Percentiles rank a stretch among this genome's conserved stretches.
Conservation (phyloP, 2,888 invertebrate genomes). For the Malthinus flaveolus region DNA sequence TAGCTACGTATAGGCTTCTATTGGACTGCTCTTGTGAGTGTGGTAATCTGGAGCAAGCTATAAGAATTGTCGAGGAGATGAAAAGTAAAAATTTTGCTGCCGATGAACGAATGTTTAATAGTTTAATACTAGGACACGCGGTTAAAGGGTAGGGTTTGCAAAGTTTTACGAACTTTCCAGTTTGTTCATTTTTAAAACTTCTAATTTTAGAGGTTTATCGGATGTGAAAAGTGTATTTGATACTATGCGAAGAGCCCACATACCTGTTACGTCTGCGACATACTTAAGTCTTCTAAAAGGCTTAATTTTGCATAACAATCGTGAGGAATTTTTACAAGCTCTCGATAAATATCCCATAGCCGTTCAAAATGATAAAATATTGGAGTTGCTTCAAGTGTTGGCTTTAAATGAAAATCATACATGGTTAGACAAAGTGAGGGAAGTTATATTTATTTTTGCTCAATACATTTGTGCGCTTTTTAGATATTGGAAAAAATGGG, state of each 20-base stretch:
- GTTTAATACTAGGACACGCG: conserved; percentile 64
- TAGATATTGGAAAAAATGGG: conserved; percentile 29
- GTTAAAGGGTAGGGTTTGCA: conserved; percentile 54
- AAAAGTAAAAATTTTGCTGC: conserved; percentile 58
- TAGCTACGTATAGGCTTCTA: conserved; percentile 61
- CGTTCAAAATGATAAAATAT: conserved; percentile 46
- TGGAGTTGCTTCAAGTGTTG: conserved; percentile 55
- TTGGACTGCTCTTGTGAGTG: conserved; percentile 60
- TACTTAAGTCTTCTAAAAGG: conserved; percentile 58
- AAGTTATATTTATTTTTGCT: not conserved
- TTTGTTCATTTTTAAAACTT: not conserved
- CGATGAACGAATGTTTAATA: conserved; percentile 63
- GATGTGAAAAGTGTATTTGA: conserved; percentile 58
- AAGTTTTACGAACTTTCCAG: not conserved
- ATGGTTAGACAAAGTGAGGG: conserved; percentile 31
- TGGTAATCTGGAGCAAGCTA: conserved; percentile 62
- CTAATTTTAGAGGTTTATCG: conserved; percentile 45
- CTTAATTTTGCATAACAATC: conserved; percentile 56
- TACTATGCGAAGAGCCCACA: conserved; percentile 62
- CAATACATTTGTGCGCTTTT: not conserved
- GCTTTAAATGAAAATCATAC: conserved; percentile 26
- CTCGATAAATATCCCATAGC: conserved; percentile 39
- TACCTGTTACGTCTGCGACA: conserved; percentile 56
- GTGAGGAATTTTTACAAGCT: conserved; percentile 47
- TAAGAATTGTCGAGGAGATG: conserved; percentile 64